Evolutionary conservation across 2,113 vertebrate species (phyloP).

Genomic region (Myotis yumanensis): DNA sequence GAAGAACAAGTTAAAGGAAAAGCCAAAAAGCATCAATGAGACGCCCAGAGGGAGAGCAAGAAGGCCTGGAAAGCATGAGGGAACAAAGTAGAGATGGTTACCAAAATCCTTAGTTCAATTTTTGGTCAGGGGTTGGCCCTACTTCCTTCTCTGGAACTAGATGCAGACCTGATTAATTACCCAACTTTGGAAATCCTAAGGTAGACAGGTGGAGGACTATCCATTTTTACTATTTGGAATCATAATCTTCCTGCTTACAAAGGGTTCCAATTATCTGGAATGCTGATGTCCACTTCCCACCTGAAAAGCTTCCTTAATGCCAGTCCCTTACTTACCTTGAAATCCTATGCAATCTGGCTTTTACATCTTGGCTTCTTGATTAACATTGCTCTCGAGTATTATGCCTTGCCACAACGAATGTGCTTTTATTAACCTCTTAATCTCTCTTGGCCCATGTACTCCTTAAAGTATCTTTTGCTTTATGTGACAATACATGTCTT

Average conservation of each 20-base stretch:
- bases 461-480: slow-evolving; percentile 33
- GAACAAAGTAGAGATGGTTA: neutral
- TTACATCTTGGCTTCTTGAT: slow-evolving; percentile 9
- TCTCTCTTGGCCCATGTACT: neutral
- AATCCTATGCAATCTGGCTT: slow-evolving; percentile 23
- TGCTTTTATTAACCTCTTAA: slow-evolving; percentile 28
- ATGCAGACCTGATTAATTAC: neutral
- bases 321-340: slow-evolving; percentile 66
- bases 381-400: slow-evolving; percentile 24
- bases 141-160: neutral
- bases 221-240: neutral
- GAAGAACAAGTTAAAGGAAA: neutral
- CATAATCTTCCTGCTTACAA: neutral
- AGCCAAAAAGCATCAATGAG: neutral
- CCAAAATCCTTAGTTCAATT: neutral
- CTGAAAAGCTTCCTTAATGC: slow-evolving; percentile 8
- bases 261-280: neutral
- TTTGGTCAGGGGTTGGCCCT: neutral
- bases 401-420: neutral
- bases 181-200: neutral
- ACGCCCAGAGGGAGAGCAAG: neutral
- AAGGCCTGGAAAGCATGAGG: neutral
- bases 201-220: neutral
- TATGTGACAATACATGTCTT: neutral
- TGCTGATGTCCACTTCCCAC: neutral